phyloP scores from a whole-genome alignment of 1,140 invertebrate species.

The Coelopa frigida region DNA sequence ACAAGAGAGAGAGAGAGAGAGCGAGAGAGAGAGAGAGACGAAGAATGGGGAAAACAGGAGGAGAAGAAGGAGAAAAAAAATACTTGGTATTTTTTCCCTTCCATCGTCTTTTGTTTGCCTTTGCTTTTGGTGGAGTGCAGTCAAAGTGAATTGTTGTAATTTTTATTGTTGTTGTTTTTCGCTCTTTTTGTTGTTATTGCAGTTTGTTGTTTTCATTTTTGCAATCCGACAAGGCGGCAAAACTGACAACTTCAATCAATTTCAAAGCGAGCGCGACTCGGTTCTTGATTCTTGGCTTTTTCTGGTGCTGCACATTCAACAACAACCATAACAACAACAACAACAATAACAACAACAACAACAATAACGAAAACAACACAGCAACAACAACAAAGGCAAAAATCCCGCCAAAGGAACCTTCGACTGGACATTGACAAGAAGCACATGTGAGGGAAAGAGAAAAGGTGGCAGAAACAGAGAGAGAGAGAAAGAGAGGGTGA shows the following conservation, averaged over 20 bases:
- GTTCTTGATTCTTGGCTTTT: background rate
- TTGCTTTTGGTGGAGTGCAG: background rate
- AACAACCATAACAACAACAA: background rate
- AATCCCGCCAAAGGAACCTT: background rate
- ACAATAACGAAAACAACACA: background rate
- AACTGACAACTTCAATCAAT: slow-evolving; percentile 11
- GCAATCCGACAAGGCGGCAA: slow-evolving; percentile 1
- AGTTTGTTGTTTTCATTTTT: background rate
- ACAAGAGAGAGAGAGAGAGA: too few species aligned
- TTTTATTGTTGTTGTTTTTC: background rate
- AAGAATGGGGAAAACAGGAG: too few species aligned
- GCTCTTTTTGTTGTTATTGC: background rate
- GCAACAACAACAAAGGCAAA: slow-evolving; percentile 7
- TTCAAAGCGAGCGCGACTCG: background rate
- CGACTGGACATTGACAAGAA: too few species aligned
- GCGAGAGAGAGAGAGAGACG: too few species aligned
- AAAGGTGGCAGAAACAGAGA: too few species aligned
- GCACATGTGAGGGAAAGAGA: too few species aligned
- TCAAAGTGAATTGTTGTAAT: slow-evolving; percentile 1
- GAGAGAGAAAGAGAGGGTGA: too few species aligned
- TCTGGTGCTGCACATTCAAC: background rate
- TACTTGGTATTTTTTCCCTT: too few species aligned
- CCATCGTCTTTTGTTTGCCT: slow-evolving; percentile 3
- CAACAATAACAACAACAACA: slow-evolving; percentile 1
- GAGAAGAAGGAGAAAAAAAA: too few species aligned